These are phyloP conservation scores for Tyrannus savana DNA, from an alignment of 2,113 vertebrate genomes.

Conservation along the genomic window DNA sequence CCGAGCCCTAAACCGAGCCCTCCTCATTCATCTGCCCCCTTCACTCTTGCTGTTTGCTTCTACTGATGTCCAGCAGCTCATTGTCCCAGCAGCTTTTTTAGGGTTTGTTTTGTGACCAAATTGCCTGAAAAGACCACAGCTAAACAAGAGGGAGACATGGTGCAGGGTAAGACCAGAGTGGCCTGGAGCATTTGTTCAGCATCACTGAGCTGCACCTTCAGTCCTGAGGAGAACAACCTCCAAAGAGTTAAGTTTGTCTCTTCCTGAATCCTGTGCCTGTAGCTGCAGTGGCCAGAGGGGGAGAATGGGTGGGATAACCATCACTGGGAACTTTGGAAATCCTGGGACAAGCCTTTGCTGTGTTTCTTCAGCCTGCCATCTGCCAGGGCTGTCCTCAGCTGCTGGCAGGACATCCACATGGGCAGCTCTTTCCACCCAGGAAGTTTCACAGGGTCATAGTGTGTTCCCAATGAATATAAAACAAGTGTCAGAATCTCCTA, in stretches of 20 bases:
- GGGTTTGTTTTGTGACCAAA: neutral
- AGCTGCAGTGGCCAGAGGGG: neutral
- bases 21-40: neutral
- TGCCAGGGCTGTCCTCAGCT: neutral
- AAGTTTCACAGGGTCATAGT: neutral
- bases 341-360: fast-evolving
- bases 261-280: neutral
- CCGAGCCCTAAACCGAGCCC: fast-evolving
- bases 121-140: neutral
- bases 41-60: neutral
- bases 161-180: too few species aligned
- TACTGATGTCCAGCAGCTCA: fast-evolving
- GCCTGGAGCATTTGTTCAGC: fast-evolving
- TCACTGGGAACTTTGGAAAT: neutral
- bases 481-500: neutral
- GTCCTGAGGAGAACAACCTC: fast-evolving
- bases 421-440: neutral
- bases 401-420: fast-evolving
- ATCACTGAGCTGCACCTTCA: neutral
- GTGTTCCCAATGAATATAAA: neutral
- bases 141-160: neutral
- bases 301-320: neutral
- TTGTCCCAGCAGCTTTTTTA: neutral
- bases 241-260: neutral
- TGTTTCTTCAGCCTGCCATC: neutral